Conservation (phyloP, 2,113 vertebrate species). For the Dendrocopos noguchii region DNA sequence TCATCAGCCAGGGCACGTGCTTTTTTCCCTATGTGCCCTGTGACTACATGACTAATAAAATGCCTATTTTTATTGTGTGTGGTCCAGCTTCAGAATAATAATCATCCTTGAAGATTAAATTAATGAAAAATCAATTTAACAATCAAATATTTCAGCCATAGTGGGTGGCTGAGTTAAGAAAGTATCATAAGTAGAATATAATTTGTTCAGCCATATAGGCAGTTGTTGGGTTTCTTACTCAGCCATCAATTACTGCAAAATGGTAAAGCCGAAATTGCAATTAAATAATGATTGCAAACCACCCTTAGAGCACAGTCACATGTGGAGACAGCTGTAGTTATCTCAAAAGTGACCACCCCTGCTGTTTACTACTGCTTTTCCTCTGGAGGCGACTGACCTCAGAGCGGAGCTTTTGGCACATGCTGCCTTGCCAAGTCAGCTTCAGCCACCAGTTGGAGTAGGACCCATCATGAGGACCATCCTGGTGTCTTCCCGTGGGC, state of each 20-base stretch:
- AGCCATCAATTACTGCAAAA: slow-evolving; percentile 18
- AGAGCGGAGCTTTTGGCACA: background rate
- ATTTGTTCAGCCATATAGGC: slow-evolving; percentile 34
- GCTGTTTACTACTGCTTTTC: background rate
- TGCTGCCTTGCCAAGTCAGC: background rate
- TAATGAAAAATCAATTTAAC: slow-evolving; percentile 69
- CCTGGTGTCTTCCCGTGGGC: background rate
- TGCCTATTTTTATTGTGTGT: slow-evolving; percentile 54
- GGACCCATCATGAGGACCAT: rapidly evolving
- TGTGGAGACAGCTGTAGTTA: background rate
- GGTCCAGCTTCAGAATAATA: slow-evolving; percentile 60
- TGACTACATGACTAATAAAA: slow-evolving; percentile 52
- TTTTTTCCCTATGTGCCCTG: slow-evolving; percentile 21
- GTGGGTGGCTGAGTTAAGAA: slow-evolving; percentile 45
- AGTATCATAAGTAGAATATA: slow-evolving; percentile 12
- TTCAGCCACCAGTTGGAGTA: background rate
- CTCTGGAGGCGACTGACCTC: background rate
- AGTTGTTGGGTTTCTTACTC: slow-evolving; percentile 45
- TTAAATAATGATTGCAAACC: slow-evolving; percentile 16
- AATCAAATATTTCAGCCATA: slow-evolving; percentile 58
- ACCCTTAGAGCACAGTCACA: background rate
- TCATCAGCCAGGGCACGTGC: background rate
- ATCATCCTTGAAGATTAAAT: slow-evolving; percentile 45
- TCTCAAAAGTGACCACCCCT: background rate
- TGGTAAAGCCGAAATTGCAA: slow-evolving; percentile 36